A percentile compares a stretch with the other conserved stretches of the same genome.
phyloP scores from a whole-genome alignment of 2,113 vertebrate species.

The Vidua chalybeata region DNA sequence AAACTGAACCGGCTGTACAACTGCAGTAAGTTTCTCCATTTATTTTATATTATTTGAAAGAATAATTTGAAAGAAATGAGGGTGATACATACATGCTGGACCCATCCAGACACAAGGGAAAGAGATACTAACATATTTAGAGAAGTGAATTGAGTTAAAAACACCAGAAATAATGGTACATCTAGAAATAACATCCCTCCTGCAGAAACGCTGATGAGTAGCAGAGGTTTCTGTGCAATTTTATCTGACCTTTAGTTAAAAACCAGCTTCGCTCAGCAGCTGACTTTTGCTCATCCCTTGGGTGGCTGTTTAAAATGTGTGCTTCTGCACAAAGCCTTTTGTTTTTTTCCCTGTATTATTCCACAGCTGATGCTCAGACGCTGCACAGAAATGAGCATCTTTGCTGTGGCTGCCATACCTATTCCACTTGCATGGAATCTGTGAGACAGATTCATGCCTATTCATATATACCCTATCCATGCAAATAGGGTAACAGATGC shows the following conservation, averaged over 20 bases:
- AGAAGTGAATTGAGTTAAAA: background rate
- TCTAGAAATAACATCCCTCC: background rate
- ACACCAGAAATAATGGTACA: background rate
- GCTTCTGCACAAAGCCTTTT: conserved; percentile 4
- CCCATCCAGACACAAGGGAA: background rate
- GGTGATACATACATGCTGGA: background rate
- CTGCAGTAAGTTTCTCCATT: conserved; percentile 80
- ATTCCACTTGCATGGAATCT: background rate
- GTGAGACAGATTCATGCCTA: background rate
- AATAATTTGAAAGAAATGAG: background rate
- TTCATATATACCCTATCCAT: background rate
- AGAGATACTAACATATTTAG: background rate
- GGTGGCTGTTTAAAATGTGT: conserved; percentile 6
- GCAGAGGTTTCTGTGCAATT: background rate
- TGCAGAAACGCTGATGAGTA: background rate
- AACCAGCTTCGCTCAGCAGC: background rate
- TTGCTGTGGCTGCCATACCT: background rate
- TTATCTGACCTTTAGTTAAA: conserved; percentile 48
- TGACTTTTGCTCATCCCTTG: conserved; percentile 20
- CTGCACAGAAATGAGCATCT: background rate
- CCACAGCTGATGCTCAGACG: background rate
- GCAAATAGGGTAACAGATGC: background rate
- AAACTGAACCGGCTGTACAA: conserved; percentile 89
- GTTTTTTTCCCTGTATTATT: background rate
- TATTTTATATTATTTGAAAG: background rate